Evolutionary conservation across 2,113 vertebrate species (phyloP).

Genomic region (Pachypanchax playfairii): DNA sequence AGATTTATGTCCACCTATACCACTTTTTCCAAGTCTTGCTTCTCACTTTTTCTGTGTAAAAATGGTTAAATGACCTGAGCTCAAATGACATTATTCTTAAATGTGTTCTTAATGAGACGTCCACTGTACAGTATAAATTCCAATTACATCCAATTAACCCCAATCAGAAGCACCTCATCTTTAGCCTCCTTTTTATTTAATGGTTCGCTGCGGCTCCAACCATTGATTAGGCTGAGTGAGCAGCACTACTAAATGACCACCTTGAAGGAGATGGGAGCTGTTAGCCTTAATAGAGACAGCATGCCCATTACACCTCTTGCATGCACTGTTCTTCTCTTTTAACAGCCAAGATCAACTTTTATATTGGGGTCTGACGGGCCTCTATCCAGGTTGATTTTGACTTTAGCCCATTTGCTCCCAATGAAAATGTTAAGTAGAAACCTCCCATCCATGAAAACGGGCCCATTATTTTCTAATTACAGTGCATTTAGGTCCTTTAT

Average conservation of each 20-base stretch:
- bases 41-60: slow-evolving; percentile 60
- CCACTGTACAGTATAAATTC: slow-evolving; percentile 92
- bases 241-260: slow-evolving; percentile 90
- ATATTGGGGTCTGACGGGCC: slow-evolving; percentile 74
- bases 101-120: slow-evolving; percentile 86
- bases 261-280: slow-evolving; percentile 85
- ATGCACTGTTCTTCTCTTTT: slow-evolving; percentile 65
- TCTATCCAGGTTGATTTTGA: slow-evolving; percentile 74
- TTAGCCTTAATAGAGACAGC: slow-evolving; percentile 82
- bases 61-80: slow-evolving; percentile 83
- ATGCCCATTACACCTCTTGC: slow-evolving; percentile 76
- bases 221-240: slow-evolving; percentile 92
- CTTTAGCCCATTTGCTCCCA: slow-evolving; percentile 73
- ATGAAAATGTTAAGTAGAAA: slow-evolving; percentile 82
- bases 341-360: slow-evolving; percentile 78
- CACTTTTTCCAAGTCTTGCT: slow-evolving; percentile 34
- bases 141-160: slow-evolving; percentile 99
- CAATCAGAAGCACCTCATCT: slow-evolving; percentile 92
- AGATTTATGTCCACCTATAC: slow-evolving; percentile 21
- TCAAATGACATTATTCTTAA: slow-evolving; percentile 80
- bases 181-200: slow-evolving; percentile 89
- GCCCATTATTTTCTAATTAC: slow-evolving; percentile 82
- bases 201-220: slow-evolving; percentile 89
- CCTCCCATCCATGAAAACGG: slow-evolving; percentile 77
- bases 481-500: slow-evolving; percentile 72